Evolutionary conservation across 2,888 invertebrate species (phyloP).

Genomic region (Agrochola lychnidis): DNA sequence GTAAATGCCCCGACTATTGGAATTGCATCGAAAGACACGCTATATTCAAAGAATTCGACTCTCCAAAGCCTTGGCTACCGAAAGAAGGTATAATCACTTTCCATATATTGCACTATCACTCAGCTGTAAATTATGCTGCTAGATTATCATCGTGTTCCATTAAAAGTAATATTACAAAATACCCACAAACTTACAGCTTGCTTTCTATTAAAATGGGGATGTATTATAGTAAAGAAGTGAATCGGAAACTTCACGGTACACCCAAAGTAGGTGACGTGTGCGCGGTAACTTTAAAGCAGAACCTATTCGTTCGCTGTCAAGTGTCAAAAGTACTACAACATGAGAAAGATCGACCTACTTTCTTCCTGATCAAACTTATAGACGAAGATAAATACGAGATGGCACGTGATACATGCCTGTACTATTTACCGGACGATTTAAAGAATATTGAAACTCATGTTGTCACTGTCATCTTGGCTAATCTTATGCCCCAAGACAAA

Average conservation of each 20-base stretch:
- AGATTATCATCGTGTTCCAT: slow-evolving; percentile 79
- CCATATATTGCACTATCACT: slow-evolving; percentile 89
- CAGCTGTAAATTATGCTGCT: slow-evolving; percentile 92
- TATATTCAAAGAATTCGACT: slow-evolving; percentile 88
- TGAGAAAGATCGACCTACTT: slow-evolving; percentile 75
- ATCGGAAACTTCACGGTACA: slow-evolving; percentile 79
- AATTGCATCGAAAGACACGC: slow-evolving; percentile 92
- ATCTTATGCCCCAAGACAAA: slow-evolving; percentile 82
- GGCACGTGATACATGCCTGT: slow-evolving; percentile 83
- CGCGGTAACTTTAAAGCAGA: slow-evolving; percentile 86
- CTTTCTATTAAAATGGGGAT: slow-evolving; percentile 83
- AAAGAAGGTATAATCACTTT: slow-evolving; percentile 90
- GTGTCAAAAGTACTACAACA: slow-evolving; percentile 85
- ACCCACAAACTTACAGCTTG: slow-evolving; percentile 77
- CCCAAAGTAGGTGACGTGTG: slow-evolving; percentile 90
- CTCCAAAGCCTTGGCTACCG: slow-evolving; percentile 89
- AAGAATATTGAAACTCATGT: slow-evolving; percentile 85
- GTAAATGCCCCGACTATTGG: slow-evolving; percentile 91
- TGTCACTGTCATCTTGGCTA: slow-evolving; percentile 80
- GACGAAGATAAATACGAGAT: slow-evolving; percentile 90
- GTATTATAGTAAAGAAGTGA: slow-evolving; percentile 80
- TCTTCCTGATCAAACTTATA: slow-evolving; percentile 89
- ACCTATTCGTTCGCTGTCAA: slow-evolving; percentile 90
- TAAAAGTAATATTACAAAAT: slow-evolving; percentile 72
- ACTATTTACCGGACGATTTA: slow-evolving; percentile 88